Conservation (phyloP, 2,113 vertebrate species). For the Ageneiosus marmoratus region DNA sequence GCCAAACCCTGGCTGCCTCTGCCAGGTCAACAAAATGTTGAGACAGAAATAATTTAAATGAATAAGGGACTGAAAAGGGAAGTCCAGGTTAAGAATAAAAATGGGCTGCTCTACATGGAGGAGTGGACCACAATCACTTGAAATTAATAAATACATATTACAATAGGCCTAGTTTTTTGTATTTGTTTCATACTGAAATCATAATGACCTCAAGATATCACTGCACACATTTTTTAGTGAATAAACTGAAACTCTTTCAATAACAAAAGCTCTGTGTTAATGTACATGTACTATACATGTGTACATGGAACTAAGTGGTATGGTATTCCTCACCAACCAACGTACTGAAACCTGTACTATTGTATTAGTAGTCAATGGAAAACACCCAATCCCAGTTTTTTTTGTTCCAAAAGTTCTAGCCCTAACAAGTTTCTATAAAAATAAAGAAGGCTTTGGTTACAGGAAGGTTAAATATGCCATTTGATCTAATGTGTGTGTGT, state of each 20-base stretch:
- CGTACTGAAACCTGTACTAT: neutral
- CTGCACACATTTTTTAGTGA: no score
- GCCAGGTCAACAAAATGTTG: neutral
- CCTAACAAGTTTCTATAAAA: slow-evolving; percentile 15
- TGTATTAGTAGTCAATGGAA: neutral
- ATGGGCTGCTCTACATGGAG: neutral
- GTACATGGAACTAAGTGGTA: neutral
- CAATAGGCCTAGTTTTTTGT: no score
- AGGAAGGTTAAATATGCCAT: slow-evolving; percentile 19
- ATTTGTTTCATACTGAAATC: no score
- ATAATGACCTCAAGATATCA: no score
- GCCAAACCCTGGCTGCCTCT: neutral
- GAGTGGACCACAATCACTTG: no score
- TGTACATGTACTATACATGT: no score
- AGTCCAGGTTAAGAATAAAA: neutral
- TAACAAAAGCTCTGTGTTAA: neutral
- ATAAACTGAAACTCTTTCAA: no score
- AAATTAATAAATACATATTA: no score
- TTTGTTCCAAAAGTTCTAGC: neutral
- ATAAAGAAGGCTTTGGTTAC: slow-evolving; percentile 22
- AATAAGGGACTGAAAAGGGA: neutral
- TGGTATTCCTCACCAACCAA: neutral
- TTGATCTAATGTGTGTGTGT: neutral
- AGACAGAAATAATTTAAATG: neutral
- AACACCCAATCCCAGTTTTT: neutral